Evolutionary conservation across 2,888 invertebrate genomes (phyloP), one percentile per base, ranked within the genome.

Genomic region (Drosophila birchii): DNA sequence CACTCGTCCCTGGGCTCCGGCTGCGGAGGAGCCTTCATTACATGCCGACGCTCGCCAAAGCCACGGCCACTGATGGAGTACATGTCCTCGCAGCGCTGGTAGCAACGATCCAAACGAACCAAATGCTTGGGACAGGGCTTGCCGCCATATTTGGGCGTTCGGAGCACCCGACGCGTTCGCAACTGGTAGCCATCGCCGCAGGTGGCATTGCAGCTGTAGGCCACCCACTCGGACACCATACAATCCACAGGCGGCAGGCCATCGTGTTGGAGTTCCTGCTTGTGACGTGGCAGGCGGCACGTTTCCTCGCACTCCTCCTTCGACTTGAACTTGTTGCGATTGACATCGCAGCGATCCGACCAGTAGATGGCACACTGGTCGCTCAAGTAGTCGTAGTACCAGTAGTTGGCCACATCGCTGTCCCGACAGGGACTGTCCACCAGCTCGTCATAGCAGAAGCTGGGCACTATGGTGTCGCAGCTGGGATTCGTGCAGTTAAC

Each of bases 281-380:
- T 86, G 47, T 88, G 88, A 0, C 90, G 86, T 0, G 90, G 91
- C 49, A 83, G 64, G 8, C 93, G 92, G 85, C 97, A 97, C 14
- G 95, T 94, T 26, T 93, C 93, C 70, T 94, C 94, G 86, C 98
- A 98, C 49, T 95, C 94, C 62, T 95, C 94, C 66, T 95, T 94
- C 0, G 95, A 95, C 61, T 94, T 94, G 92, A 98, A 98, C 91
- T 97, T 97, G 92, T 98, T 98, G 45, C 94, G 94, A 91, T 98
- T 98, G 2, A 96, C 97, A 53, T 96, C 95, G 91, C 99, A 99
- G 43, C 98, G 98, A 51, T 90, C 90, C 29, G 96, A 96, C 93
- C 96, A 98, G 92, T 98, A 99, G 7, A 96, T 94, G 83, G 95
- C 95, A 91, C 99, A 99, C 34, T 94, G 94, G 29, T 95, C 94